Base-by-base conservation (phyloP, 2,888 invertebrate species). In the Sepiola atlantica region DNA sequence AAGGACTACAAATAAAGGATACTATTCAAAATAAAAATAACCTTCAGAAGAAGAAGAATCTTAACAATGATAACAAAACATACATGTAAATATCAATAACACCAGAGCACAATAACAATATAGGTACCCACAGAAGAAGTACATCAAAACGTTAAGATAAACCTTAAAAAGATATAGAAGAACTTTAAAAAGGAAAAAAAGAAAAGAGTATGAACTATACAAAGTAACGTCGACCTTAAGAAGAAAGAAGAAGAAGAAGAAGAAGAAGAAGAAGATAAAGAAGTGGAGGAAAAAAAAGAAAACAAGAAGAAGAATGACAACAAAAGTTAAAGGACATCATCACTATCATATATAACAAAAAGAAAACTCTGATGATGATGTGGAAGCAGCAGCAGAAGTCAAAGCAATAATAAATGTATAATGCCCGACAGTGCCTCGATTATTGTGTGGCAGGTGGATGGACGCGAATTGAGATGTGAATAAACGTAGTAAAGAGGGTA, bases 401-500 rank as follows among this genome's bases (percentile, higher is more conserved):
- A 12, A n/a, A 77, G 77, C n/a, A 32, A 32, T n/a, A 77, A 77
- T 77, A 77, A 77, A n/a, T 32, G 32, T n/a, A 77, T 32, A 32
- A 77, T 77, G 18, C 32, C 32, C n/a, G 77, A 77, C n/a, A 77
- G 77, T 77, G 77, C 77, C 77, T 77, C 77, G 77, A 77, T 77
- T 77, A 77, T 77, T 77, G 77, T 32, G 77, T 77, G 77, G 77
- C 77, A 77, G 77, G 77, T 77, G 77, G 77, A 77, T 18, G 77
- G 32, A 77, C 16, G 77, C n/a, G 77, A 77, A 77, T 77, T 77
- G 18, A 77, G 77, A n/a, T n/a, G 77, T 77, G 77, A 77, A 77
- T n/a, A 32, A 77, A 32, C 77, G 77, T n/a, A 77, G 77, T 77
- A 77, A 77, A 77, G 77, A 77, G 77, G 77, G 77, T n/a, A 77